Conservation (phyloP, 2,888 invertebrate species). For the Thymelicus lineola region DNA sequence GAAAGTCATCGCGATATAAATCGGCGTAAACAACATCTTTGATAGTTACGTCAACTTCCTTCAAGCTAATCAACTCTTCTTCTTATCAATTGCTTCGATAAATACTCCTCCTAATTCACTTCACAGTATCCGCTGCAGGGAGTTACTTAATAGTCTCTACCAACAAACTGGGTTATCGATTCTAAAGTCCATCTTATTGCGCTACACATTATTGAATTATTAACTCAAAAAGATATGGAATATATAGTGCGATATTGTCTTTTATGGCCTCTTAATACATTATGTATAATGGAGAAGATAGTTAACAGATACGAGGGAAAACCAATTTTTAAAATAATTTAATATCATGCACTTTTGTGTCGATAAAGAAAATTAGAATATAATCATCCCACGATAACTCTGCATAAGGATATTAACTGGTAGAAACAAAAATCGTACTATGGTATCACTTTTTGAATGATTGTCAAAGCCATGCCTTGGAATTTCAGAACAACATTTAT, state of each 20-base stretch:
- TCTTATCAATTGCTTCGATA: constrained; percentile 11
- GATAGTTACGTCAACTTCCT: constrained; percentile 41
- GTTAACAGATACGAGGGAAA: not conserved
- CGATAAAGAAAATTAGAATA: constrained; percentile 8
- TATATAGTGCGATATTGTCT: constrained; percentile 7
- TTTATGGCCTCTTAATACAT: not conserved
- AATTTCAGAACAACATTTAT: not conserved
- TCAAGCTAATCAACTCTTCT: constrained; percentile 4
- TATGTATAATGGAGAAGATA: not conserved
- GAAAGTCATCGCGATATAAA: constrained; percentile 93
- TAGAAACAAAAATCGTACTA: too few relatives aligned
- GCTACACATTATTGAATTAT: constrained; percentile 12
- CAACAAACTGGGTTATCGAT: constrained; percentile 73
- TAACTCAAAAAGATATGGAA: constrained; percentile 7
- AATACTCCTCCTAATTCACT: constrained; percentile 14
- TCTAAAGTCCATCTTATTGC: constrained; percentile 69
- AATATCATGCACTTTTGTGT: constrained; percentile 10
- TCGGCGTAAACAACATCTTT: constrained; percentile 91
- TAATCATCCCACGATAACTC: too few relatives aligned
- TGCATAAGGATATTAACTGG: too few relatives aligned
- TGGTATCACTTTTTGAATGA: too few relatives aligned
- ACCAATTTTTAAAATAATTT: constrained; percentile 5
- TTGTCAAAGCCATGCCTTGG: constrained; percentile 8
- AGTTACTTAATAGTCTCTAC: constrained; percentile 40
- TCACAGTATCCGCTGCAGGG: constrained; percentile 5